Conservation (phyloP, 2,888 invertebrate genomes). For the Phyllotreta striolata region DNA sequence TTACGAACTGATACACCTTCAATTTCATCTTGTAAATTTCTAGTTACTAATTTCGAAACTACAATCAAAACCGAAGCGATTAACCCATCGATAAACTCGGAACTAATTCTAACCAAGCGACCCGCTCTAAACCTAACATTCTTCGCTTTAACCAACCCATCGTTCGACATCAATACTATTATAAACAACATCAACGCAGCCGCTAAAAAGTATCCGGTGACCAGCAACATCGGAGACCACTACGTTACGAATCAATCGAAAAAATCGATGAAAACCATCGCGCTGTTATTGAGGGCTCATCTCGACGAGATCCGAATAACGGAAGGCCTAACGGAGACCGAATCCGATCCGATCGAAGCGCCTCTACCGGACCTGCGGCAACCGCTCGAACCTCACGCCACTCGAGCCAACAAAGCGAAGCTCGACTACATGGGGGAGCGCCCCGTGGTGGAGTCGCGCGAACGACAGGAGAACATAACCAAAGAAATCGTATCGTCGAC, state of each 20-base stretch:
- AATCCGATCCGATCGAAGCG: background rate
- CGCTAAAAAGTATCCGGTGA: background rate
- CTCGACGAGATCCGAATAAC: slow-evolving; percentile 29
- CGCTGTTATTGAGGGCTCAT: slow-evolving; percentile 30
- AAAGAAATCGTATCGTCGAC: slow-evolving; percentile 56
- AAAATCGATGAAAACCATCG: slow-evolving; percentile 22
- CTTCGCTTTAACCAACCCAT: background rate
- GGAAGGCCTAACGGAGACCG: background rate
- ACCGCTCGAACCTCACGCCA: background rate
- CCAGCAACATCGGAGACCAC: slow-evolving; percentile 14
- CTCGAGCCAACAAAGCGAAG: slow-evolving; percentile 5
- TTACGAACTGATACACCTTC: slow-evolving; percentile 9
- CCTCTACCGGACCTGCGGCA: slow-evolving; percentile 12
- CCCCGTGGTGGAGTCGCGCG: slow-evolving; percentile 44
- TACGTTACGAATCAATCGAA: slow-evolving; percentile 21
- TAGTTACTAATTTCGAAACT: slow-evolving; percentile 14
- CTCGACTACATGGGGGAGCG: slow-evolving; percentile 49
- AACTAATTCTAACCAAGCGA: slow-evolving; percentile 18
- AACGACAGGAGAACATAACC: slow-evolving; percentile 54
- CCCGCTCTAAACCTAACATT: slow-evolving; percentile 27
- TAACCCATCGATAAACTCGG: background rate
- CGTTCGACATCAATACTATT: slow-evolving; percentile 26
- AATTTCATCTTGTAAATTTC: slow-evolving; percentile 22
- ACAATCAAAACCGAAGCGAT: background rate
- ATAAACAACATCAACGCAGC: slow-evolving; percentile 16